Conservation (phyloP, 2,797 vertebrate species). For the Lepidocolaptes lacrymiger region DNA sequence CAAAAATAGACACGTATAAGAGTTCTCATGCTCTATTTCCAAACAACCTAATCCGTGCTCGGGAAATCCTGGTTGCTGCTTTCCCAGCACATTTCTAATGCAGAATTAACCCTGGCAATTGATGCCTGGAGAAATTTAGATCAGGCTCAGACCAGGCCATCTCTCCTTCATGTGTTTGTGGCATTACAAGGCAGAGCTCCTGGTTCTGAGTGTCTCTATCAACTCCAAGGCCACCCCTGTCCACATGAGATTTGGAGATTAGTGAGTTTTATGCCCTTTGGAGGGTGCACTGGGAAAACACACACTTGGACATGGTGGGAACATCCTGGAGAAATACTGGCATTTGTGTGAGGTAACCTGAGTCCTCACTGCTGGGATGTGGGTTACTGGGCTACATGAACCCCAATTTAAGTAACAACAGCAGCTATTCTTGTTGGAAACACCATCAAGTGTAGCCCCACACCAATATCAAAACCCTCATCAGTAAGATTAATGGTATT, state of each 20-base stretch:
- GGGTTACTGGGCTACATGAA: background rate
- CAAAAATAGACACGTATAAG: background rate
- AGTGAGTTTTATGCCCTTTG: background rate
- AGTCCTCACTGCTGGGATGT: background rate
- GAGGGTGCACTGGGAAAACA: background rate
- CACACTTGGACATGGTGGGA: background rate
- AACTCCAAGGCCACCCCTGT: background rate
- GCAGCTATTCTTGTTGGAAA: background rate
- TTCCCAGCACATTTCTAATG: background rate
- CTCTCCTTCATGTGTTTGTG: background rate
- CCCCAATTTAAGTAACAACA: background rate
- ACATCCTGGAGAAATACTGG: background rate
- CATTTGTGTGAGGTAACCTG: background rate
- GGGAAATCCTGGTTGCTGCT: constrained; percentile 18
- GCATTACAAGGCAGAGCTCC: background rate
- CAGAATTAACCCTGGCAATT: background rate
- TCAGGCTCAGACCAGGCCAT: background rate
- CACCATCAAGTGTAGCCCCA: background rate
- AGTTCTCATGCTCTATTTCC: constrained; percentile 11
- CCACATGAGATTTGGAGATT: background rate
- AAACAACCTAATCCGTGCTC: background rate
- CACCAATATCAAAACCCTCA: rapidly evolving
- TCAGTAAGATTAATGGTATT: background rate
- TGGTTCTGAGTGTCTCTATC: background rate
- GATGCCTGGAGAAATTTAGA: background rate